Percentiles rank a stretch among this genome's conserved stretches.
phyloP scores from a whole-genome alignment of 2,888 invertebrate genomes.

The Atrina japonica region DNA sequence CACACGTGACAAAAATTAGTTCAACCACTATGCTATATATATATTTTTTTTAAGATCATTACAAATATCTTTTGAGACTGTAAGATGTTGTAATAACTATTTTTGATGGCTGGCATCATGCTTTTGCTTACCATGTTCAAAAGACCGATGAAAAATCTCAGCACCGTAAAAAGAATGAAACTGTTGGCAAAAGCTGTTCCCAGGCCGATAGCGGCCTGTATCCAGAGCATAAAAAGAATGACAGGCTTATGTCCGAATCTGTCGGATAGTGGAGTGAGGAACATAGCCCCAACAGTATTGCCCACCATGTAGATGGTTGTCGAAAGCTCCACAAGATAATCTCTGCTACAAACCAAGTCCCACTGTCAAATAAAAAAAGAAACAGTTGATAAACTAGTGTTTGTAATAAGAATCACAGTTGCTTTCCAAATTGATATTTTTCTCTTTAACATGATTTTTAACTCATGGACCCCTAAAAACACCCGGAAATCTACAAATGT shows the following conservation, averaged over 20 bases:
- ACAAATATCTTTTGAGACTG: too few species aligned
- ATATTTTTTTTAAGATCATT: too few species aligned
- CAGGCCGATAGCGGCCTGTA: slow-evolving; percentile 65
- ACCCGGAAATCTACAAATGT: too few species aligned
- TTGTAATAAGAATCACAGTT: too few species aligned
- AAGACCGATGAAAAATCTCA: slow-evolving; percentile 69
- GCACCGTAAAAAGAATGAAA: slow-evolving; percentile 60
- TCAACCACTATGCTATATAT: too few species aligned
- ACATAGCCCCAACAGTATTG: slow-evolving; percentile 63
- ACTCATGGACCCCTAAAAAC: too few species aligned
- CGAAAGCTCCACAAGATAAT: slow-evolving; percentile 68
- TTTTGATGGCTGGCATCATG: too few species aligned
- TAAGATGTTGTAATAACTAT: too few species aligned
- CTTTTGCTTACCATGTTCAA: slow-evolving; percentile 73
- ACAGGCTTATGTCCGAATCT: slow-evolving; percentile 68
- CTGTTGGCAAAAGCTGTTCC: slow-evolving; percentile 58
- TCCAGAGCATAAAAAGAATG: slow-evolving; percentile 58
- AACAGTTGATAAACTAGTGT: too few species aligned
- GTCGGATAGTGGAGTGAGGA: slow-evolving; percentile 69
- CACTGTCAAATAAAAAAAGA: slow-evolving; percentile 62
- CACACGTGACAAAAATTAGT: too few species aligned
- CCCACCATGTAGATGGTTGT: slow-evolving; percentile 74
- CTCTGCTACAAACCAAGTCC: slow-evolving; percentile 69
- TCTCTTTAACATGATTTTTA: too few species aligned
- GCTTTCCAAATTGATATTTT: too few species aligned